Conservation (phyloP, 2,113 vertebrate species). For the Sinocyclocheilus grahami region DNA sequence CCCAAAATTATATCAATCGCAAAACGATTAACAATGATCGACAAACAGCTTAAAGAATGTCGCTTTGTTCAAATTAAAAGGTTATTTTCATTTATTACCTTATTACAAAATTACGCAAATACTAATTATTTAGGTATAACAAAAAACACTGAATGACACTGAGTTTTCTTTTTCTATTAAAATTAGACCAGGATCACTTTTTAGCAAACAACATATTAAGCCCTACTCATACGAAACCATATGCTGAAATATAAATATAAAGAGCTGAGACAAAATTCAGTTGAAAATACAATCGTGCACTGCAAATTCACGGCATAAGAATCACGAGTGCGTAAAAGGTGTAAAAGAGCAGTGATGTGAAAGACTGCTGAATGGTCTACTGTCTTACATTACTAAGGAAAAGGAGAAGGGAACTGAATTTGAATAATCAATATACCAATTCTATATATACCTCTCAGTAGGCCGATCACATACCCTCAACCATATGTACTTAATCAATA, state of each 20-base stretch:
- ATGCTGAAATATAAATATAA: background rate
- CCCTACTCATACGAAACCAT: background rate
- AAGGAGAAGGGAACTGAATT: conserved; percentile 57
- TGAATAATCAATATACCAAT: conserved; percentile 67
- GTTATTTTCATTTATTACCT: background rate
- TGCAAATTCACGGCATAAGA: background rate
- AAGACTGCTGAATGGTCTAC: conserved; percentile 18
- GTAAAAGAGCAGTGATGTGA: conserved; percentile 42
- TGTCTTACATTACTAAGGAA: conserved; percentile 59
- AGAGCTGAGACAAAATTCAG: background rate
- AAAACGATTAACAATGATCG: background rate
- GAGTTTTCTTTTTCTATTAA: background rate
- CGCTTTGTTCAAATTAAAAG: background rate
- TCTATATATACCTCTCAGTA: conserved; percentile 62
- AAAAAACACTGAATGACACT: background rate
- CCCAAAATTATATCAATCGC: background rate
- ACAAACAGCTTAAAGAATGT: background rate
- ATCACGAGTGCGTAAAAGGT: conserved; percentile 36
- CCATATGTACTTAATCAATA: conserved; percentile 63
- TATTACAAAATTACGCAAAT: background rate
- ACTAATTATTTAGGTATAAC: background rate
- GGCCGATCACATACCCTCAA: conserved; percentile 63
- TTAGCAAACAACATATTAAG: background rate
- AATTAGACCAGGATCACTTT: background rate
- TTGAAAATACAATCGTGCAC: background rate